phyloP scores from a whole-genome alignment of 2,888 invertebrate species.

The Acrobasis consociella region DNA sequence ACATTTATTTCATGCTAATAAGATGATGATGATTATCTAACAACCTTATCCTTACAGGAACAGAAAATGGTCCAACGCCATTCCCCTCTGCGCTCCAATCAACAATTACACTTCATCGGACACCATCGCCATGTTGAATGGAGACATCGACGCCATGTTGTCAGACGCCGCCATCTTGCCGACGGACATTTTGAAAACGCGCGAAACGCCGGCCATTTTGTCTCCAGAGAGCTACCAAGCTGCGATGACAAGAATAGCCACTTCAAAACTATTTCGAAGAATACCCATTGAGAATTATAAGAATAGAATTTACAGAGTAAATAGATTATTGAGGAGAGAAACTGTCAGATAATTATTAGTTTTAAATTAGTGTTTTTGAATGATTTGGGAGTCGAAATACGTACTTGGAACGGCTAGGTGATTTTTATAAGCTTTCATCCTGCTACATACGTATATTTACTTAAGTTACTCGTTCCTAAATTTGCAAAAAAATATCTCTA shows the following conservation, averaged over 20 bases:
- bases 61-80: slow-evolving; percentile 93
- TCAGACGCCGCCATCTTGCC: slow-evolving; percentile 59
- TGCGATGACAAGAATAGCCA: slow-evolving; percentile 69
- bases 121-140: slow-evolving; percentile 66
- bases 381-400: slow-evolving; percentile 27
- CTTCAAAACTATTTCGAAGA: slow-evolving; percentile 58
- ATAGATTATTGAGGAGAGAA: slow-evolving; percentile 66
- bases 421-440: not conserved
- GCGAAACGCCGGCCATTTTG: slow-evolving; percentile 72
- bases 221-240: slow-evolving; percentile 71
- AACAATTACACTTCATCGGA: slow-evolving; percentile 69
- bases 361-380: slow-evolving; percentile 23
- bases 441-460: not conserved
- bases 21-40: not conserved
- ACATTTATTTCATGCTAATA: too few species aligned
- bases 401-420: not conserved
- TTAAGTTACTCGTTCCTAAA: too few species aligned
- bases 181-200: slow-evolving; percentile 63
- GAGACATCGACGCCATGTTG: slow-evolving; percentile 76
- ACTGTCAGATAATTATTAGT: slow-evolving; percentile 68
- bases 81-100: slow-evolving; percentile 86
- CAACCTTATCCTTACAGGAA: slow-evolving; percentile 74
- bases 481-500: too few species aligned
- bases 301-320: slow-evolving; percentile 69
- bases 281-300: slow-evolving; percentile 69